Conservation (phyloP, 2,888 invertebrate genomes). For the Leptinotarsa peninsularis region DNA sequence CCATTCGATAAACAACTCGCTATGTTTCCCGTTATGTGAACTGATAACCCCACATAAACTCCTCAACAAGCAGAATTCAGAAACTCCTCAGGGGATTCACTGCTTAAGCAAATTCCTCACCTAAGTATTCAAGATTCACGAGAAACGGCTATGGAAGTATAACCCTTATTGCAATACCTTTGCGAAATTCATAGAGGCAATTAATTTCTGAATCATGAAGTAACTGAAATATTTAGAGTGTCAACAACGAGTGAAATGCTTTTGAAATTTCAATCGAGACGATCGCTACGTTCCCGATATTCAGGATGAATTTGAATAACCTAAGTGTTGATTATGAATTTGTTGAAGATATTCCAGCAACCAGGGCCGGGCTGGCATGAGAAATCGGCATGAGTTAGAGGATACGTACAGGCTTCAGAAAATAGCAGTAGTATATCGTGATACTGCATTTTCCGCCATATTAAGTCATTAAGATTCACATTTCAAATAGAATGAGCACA, state of each 20-base stretch:
- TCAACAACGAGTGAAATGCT: neutral
- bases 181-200: neutral
- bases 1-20: constrained; percentile 6
- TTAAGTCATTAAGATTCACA: too few relatives aligned
- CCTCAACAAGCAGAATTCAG: constrained; percentile 3
- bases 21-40: neutral
- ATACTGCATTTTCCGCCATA: too few relatives aligned
- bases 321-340: too few relatives aligned
- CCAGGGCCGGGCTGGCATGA: too few relatives aligned
- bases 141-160: neutral
- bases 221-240: neutral
- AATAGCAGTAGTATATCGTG: too few relatives aligned
- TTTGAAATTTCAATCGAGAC: too few relatives aligned
- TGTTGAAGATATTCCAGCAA: too few relatives aligned
- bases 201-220: neutral
- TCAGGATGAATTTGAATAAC: too few relatives aligned
- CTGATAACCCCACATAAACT: constrained; percentile 6
- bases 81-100: constrained; percentile 1
- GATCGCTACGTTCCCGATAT: too few relatives aligned
- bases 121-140: neutral
- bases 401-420: too few relatives aligned
- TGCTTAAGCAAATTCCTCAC: constrained; percentile 12
- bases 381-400: too few relatives aligned
- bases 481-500: too few relatives aligned
- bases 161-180: neutral